phyloP scores from a whole-genome alignment of 2,113 vertebrate species.

The Sceloporus tristichus region DNA sequence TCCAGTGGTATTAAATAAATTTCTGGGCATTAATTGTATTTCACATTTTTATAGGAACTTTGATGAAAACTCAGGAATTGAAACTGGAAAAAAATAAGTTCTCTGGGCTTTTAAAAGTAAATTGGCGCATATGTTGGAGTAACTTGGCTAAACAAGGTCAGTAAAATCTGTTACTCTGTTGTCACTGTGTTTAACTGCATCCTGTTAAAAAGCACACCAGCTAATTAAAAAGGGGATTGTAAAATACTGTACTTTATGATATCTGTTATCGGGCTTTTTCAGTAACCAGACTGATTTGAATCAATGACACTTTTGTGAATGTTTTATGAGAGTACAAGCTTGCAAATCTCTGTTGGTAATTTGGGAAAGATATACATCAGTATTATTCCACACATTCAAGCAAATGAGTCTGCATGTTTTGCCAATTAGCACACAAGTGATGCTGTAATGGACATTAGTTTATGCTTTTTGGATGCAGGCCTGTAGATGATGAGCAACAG shows the following conservation, averaged over 20 bases:
- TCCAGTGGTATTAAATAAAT: neutral
- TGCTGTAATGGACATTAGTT: neutral
- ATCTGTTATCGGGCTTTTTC: slow-evolving; percentile 51
- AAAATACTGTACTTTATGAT: slow-evolving; percentile 31
- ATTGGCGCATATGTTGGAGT: slow-evolving; percentile 32
- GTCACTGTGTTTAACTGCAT: slow-evolving; percentile 68
- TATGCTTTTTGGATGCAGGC: slow-evolving; percentile 11
- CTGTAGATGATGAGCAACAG: slow-evolving; percentile 15
- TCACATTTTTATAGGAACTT: slow-evolving; percentile 25
- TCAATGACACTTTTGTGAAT: slow-evolving; percentile 35
- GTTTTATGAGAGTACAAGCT: slow-evolving; percentile 40
- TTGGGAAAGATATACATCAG: slow-evolving; percentile 42
- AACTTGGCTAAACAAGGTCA: slow-evolving; percentile 55
- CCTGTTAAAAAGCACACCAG: slow-evolving; percentile 60
- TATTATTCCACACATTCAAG: neutral
- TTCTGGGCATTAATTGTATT: neutral
- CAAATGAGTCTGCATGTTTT: slow-evolving; percentile 47
- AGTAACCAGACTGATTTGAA: slow-evolving; percentile 45
- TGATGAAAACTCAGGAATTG: slow-evolving; percentile 38
- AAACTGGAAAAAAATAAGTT: slow-evolving; percentile 31
- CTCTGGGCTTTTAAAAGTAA: slow-evolving; percentile 29
- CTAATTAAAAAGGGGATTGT: slow-evolving; percentile 66
- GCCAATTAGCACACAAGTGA: slow-evolving; percentile 40
- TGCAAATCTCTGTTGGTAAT: slow-evolving; percentile 37
- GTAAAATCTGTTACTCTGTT: slow-evolving; percentile 57